These are phyloP conservation scores for Laspeyria flexula DNA, from an alignment of 2,888 invertebrate genomes.

Conservation along the genomic window DNA sequence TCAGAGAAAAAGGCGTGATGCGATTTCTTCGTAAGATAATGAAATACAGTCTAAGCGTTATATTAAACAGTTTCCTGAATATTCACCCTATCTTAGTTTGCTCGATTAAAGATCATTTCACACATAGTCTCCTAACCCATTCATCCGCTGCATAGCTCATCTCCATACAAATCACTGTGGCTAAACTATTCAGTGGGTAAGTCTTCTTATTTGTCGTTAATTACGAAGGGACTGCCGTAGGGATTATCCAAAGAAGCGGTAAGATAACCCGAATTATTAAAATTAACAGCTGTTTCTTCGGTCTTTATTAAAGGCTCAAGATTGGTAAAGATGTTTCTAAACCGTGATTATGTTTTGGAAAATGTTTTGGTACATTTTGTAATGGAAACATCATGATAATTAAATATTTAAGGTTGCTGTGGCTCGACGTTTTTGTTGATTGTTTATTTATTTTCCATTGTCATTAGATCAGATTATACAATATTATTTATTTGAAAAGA, in stretches of 20 bases:
- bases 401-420: neutral
- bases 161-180: conserved; percentile 39
- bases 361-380: conserved; percentile 10
- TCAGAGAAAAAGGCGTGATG: too few species aligned
- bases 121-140: conserved; percentile 18
- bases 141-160: conserved; percentile 30
- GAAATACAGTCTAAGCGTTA: too few species aligned
- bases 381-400: conserved; percentile 1
- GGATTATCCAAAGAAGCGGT: conserved; percentile 42
- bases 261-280: conserved; percentile 48
- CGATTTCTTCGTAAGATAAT: too few species aligned
- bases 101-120: neutral
- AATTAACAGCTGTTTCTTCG: conserved; percentile 47
- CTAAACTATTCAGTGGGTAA: conserved; percentile 43
- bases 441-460: neutral
- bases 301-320: conserved; percentile 27
- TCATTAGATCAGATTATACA: too few species aligned
- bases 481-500: too few species aligned
- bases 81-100: neutral
- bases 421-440: neutral
- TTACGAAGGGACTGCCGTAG: conserved; percentile 42
- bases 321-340: conserved; percentile 24
- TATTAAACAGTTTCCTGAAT: neutral
- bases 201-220: conserved; percentile 46
- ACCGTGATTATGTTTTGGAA: conserved; percentile 19